Evolutionary conservation across 1,140 invertebrate species (phyloP).

Genomic region (Pentalonia nigronervosa): DNA sequence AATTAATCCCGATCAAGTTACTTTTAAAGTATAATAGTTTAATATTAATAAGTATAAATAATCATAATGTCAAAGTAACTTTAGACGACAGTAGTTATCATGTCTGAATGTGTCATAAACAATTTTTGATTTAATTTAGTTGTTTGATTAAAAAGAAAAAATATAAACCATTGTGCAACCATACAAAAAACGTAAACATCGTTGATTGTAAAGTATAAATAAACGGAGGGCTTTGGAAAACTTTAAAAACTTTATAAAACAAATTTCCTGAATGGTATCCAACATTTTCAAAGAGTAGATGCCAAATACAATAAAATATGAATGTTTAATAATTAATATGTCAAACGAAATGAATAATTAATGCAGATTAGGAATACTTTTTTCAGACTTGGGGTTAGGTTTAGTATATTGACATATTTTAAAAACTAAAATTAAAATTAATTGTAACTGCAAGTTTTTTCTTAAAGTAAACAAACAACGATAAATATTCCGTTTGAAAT

Average conservation of each 20-base stretch:
- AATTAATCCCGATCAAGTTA: background rate
- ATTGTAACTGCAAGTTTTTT: background rate
- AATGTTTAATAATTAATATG: background rate
- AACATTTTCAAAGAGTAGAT: background rate
- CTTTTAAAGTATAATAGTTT: background rate
- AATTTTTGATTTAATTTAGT: background rate
- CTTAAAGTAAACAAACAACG: background rate
- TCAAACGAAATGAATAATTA: background rate
- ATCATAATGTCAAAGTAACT: background rate
- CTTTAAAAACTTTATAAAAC: background rate
- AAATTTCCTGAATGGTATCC: background rate
- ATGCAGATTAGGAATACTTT: background rate
- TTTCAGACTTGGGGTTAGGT: background rate
- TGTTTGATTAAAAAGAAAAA: background rate
- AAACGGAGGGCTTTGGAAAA: background rate
- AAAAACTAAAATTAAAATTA: background rate
- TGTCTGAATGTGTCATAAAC: background rate
- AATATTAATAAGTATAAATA: no score
- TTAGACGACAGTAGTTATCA: background rate
- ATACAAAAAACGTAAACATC: background rate
- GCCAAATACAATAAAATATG: background rate
- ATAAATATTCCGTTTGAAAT: background rate
- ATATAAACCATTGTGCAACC: background rate
- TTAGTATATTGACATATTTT: background rate
- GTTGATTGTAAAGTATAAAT: background rate